A percentile compares a stretch with the other conserved stretches of the same genome.
These are phyloP conservation scores for Leucophenga varia DNA, from an alignment of 1,140 invertebrate genomes.

Conservation along the genomic window DNA sequence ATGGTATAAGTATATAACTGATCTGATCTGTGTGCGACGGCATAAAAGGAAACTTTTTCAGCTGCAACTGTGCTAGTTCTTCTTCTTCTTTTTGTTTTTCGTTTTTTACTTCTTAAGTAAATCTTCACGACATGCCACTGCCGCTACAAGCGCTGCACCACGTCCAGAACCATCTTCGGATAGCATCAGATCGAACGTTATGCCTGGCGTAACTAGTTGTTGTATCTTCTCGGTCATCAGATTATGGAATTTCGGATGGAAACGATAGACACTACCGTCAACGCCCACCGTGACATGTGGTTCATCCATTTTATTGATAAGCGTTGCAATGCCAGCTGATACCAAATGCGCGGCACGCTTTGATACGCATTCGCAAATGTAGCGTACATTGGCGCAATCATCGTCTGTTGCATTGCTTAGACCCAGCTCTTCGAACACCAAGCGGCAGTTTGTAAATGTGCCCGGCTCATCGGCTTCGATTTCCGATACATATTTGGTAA, in stretches of 20 bases:
- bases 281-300: conserved; percentile 92
- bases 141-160: conserved; percentile 95
- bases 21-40: background rate
- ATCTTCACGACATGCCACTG: conserved; percentile 70
- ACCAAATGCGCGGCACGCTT: conserved; percentile 90
- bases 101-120: conserved; percentile 34
- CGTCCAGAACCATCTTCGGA: conserved; percentile 98
- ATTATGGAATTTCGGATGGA: conserved; percentile 97
- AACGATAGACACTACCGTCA: conserved; percentile 98
- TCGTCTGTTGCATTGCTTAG: conserved; percentile 71
- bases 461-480: conserved; percentile 90
- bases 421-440: conserved; percentile 86
- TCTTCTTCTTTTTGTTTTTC: background rate
- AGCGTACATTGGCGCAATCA: conserved; percentile 87
- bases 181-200: conserved; percentile 93
- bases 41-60: too few species aligned
- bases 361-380: conserved; percentile 92
- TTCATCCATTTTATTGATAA: conserved; percentile 87
- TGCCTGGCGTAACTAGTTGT: conserved; percentile 69
- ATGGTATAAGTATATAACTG: background rate
- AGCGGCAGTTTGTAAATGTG: conserved; percentile 79
- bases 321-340: conserved; percentile 81
- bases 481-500: conserved; percentile 98
- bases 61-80: background rate
- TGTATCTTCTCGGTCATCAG: conserved; percentile 93